Evolutionary conservation across 2,888 invertebrate species (phyloP), one percentile per base, ranked within the genome.

Genomic region (Aproaerema taeniolella): DNA sequence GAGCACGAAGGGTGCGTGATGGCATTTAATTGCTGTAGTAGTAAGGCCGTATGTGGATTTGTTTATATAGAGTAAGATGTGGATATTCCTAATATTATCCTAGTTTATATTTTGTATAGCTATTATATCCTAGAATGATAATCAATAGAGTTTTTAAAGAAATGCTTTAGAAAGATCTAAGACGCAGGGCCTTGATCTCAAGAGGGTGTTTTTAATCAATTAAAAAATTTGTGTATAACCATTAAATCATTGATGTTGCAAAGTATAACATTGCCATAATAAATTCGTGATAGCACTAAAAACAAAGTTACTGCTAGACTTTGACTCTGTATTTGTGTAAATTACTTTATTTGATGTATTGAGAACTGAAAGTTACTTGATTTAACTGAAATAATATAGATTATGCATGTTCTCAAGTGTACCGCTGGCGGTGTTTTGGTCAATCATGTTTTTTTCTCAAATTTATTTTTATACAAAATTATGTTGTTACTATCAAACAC

Each of bases 21-120:
- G 78, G 78, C 81, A 75, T 79, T 77, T 78, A 76, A 69, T 73
- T 55, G 74, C 72, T 74, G 58, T 82, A 81, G 74, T 59, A 70
- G 56, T 79, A 77, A 78, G 76, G 68, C 75, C 60, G 73, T 68
- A 68, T 68, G 74, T 78, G 75, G 75, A 80, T 73, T 73, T 86
- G 82, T 85, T 76, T 78, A 83, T 83, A 83, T 85, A 83, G 82
- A 64, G 60, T 86, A 86, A 86, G 85, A 72, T 83, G 80, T 82
- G 83, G 80, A 83, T 83, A 82, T 80, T 78, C 73, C 67, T 80
- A 74, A 74, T 67, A 59, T 74, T 77, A 75, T 79, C 67, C 68
- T 81, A 82, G 79, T 72, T 70, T 72, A 64, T 36, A 29, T 16
- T 75, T 68, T 83, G 82, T 83, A 83, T 80, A 85, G 80, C 66